A percentile compares a stretch with the other conserved stretches of the same genome.
phyloP scores from a whole-genome alignment of 2,888 invertebrate genomes.

The Apamea epomidion region DNA sequence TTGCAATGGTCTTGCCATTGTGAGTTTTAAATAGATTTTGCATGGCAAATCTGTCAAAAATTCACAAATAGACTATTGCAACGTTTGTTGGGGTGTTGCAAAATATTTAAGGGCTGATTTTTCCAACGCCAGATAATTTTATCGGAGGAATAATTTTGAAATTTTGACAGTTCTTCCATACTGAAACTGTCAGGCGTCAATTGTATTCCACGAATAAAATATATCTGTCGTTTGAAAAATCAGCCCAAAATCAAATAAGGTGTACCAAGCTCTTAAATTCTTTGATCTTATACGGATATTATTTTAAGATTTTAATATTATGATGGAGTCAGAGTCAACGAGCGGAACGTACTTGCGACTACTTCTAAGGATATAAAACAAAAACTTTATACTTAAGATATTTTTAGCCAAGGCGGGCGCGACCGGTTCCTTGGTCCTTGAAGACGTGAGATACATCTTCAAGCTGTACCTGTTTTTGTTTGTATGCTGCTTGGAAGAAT shows the following conservation, averaged over 20 bases:
- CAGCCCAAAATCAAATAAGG: background rate
- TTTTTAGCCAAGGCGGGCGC: conserved; percentile 59
- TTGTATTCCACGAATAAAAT: no score
- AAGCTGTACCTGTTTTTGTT: conserved; percentile 41
- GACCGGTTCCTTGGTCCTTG: conserved; percentile 61
- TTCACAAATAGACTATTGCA: background rate
- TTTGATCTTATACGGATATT: background rate
- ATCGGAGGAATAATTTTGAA: no score
- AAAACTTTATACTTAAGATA: conserved; percentile 53
- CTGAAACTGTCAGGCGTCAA: no score
- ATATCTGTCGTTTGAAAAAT: no score
- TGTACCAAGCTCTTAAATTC: background rate
- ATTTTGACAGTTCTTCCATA: no score
- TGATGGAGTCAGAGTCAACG: conserved; percentile 9
- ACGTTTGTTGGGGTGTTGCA: background rate
- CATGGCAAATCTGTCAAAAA: background rate
- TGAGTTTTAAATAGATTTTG: background rate
- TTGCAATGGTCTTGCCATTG: background rate
- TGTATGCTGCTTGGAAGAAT: conserved; percentile 14
- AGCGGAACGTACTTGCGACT: conserved; percentile 33
- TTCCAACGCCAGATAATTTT: no score
- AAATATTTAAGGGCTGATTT: background rate
- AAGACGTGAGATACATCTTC: conserved; percentile 41
- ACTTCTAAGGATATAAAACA: conserved; percentile 34
- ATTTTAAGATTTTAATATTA: background rate